These are phyloP conservation scores for Diachasmimorpha longicaudata DNA, from an alignment of 1,140 invertebrate species.

Conservation along the genomic window DNA sequence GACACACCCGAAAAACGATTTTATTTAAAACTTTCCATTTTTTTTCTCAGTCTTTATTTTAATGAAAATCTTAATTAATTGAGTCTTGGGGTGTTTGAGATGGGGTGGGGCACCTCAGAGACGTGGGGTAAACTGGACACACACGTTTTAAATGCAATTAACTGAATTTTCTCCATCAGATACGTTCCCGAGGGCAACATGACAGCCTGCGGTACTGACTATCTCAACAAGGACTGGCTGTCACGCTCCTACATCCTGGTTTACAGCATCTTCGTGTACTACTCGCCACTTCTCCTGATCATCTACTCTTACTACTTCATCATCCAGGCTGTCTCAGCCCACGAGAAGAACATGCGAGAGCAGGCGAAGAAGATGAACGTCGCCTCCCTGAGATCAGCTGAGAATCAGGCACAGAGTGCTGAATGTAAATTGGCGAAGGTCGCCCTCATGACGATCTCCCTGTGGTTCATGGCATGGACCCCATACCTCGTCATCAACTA, in stretches of 20 bases:
- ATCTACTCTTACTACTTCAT: slow-evolving; percentile 72
- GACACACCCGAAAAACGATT: no score
- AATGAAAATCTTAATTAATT: no score
- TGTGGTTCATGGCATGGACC: slow-evolving; percentile 81
- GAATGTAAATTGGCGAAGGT: slow-evolving; percentile 73
- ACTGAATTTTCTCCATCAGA: slow-evolving; percentile 28
- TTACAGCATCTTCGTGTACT: slow-evolving; percentile 71
- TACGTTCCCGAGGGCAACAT: slow-evolving; percentile 81
- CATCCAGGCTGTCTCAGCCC: slow-evolving; percentile 37
- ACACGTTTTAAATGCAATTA: no score
- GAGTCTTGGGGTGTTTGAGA: no score
- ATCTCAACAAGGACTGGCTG: slow-evolving; percentile 70
- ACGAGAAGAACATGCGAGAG: slow-evolving; percentile 55
- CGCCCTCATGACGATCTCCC: slow-evolving; percentile 74
- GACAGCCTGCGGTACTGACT: slow-evolving; percentile 82
- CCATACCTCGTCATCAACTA: slow-evolving; percentile 77
- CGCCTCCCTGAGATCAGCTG: slow-evolving; percentile 68
- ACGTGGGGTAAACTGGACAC: no score
- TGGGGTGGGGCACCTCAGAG: no score
- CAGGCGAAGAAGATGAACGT: slow-evolving; percentile 76
- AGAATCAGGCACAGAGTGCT: slow-evolving; percentile 68
- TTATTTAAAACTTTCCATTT: no score
- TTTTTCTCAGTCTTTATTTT: no score
- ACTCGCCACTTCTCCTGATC: slow-evolving; percentile 70
- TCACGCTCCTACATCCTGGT: slow-evolving; percentile 71